A percentile compares a stretch with the other conserved stretches of the same genome.
phyloP scores from a whole-genome alignment of 2,113 vertebrate genomes.

The Phylloscopus whistleri region DNA sequence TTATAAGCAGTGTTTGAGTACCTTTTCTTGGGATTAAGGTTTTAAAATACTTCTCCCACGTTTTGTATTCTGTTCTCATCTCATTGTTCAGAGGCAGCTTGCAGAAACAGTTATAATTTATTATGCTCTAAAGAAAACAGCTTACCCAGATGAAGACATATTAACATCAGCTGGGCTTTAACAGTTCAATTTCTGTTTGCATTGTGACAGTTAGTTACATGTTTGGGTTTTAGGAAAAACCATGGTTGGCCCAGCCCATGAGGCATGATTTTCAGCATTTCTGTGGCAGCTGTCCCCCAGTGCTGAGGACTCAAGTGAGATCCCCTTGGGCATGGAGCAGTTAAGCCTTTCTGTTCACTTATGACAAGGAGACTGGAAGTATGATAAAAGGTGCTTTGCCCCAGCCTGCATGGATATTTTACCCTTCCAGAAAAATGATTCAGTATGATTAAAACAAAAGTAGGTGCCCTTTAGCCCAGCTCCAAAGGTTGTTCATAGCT shows the following conservation, averaged over 20 bases:
- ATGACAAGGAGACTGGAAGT: neutral
- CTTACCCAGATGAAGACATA: neutral
- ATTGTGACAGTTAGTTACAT: neutral
- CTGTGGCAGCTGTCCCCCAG: neutral
- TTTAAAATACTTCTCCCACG: neutral
- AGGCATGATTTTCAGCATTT: neutral
- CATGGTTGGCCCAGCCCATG: neutral
- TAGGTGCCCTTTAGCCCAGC: neutral
- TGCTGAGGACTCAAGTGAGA: rapidly evolving
- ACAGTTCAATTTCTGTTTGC: neutral
- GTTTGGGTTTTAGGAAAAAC: neutral
- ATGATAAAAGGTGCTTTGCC: neutral
- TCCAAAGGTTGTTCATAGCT: neutral
- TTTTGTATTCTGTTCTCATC: neutral
- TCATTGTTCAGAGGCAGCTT: neutral
- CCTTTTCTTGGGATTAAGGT: neutral
- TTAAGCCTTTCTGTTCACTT: neutral
- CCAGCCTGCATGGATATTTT: neutral
- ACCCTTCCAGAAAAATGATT: neutral
- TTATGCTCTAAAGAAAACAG: neutral
- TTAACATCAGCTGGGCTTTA: neutral
- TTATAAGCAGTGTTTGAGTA: neutral
- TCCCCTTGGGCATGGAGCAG: neutral
- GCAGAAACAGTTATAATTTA: neutral
- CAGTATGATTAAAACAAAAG: neutral